Conservation (phyloP, 2,797 vertebrate genomes). For the Chaunax sp. region DNA sequence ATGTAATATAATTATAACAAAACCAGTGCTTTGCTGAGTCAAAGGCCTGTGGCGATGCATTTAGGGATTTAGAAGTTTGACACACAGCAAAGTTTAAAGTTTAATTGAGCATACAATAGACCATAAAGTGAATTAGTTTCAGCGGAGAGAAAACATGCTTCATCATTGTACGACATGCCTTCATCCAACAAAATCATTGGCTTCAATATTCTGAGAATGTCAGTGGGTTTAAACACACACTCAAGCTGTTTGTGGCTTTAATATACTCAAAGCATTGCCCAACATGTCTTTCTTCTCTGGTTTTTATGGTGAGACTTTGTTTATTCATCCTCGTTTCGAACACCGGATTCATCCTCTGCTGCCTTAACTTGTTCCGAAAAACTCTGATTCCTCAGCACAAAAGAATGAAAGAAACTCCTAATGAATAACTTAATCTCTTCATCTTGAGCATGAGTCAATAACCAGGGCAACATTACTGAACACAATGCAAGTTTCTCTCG, state of each 20-base stretch:
- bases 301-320: slow-evolving; percentile 79
- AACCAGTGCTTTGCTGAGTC: slow-evolving; percentile 34
- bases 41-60: slow-evolving; percentile 14
- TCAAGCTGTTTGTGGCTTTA: slow-evolving; percentile 63
- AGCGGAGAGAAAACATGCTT: slow-evolving; percentile 43
- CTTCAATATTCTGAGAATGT: slow-evolving; percentile 58
- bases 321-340: slow-evolving; percentile 78
- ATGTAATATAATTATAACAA: slow-evolving; percentile 39
- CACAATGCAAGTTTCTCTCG: slow-evolving; percentile 21
- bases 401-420: slow-evolving; percentile 72
- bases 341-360: slow-evolving; percentile 62
- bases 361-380: slow-evolving; percentile 76
- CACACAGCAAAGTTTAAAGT: slow-evolving; percentile 32
- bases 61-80: slow-evolving; percentile 34
- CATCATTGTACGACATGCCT: slow-evolving; percentile 40
- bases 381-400: slow-evolving; percentile 77
- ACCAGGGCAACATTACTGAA: slow-evolving; percentile 66
- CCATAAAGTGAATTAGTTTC: slow-evolving; percentile 40
- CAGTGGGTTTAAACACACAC: slow-evolving; percentile 62
- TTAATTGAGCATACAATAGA: slow-evolving; percentile 55
- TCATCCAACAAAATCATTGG: slow-evolving; percentile 55
- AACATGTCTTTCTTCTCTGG: slow-evolving; percentile 65
- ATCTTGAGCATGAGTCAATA: slow-evolving; percentile 79
- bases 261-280: slow-evolving; percentile 65
- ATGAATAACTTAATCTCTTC: slow-evolving; percentile 78